Conservation (phyloP, 2,888 invertebrate genomes). For the Agriopis leucophaearia region DNA sequence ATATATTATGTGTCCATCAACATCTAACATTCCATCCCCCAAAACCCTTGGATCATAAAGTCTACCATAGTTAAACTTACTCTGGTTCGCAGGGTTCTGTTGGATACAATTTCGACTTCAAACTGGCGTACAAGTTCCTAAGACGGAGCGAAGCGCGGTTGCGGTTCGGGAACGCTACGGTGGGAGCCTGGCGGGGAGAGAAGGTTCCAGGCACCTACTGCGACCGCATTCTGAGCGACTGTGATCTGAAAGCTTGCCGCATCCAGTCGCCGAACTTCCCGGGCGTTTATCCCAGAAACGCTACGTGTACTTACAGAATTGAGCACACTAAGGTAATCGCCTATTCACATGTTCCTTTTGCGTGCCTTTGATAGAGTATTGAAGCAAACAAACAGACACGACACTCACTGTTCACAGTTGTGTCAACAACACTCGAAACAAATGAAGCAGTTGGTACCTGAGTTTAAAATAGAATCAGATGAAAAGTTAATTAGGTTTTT, state of each 20-base stretch:
- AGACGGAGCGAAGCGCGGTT: conserved; percentile 91
- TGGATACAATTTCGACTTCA: conserved; percentile 93
- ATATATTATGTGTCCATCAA: background rate
- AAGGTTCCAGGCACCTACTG: conserved; percentile 92
- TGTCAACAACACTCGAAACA: too few relatives aligned
- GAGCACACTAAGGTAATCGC: conserved; percentile 85
- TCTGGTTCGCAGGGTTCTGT: conserved; percentile 85
- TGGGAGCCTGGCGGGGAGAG: conserved; percentile 91
- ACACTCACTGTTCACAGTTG: too few relatives aligned
- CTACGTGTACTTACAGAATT: conserved; percentile 92
- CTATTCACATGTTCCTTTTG: too few relatives aligned
- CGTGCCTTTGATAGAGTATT: too few relatives aligned
- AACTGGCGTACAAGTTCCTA: conserved; percentile 94
- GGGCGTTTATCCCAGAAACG: conserved; percentile 95
- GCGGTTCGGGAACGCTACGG: conserved; percentile 91
- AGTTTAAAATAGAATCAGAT: too few relatives aligned
- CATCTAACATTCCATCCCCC: background rate
- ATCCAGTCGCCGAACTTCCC: conserved; percentile 96
- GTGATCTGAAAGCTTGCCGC: conserved; percentile 89
- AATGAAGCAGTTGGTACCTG: too few relatives aligned
- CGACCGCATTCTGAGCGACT: conserved; percentile 92
- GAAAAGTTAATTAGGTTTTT: too few relatives aligned
- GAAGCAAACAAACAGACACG: too few relatives aligned
- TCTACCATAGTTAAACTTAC: conserved; percentile 43
- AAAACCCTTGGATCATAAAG: conserved; percentile 29